A percentile compares a stretch with the other conserved stretches of the same genome.
These are phyloP conservation scores for Sphenodon punctatus DNA, from an alignment of 2,797 vertebrate genomes.

Conservation along the genomic window DNA sequence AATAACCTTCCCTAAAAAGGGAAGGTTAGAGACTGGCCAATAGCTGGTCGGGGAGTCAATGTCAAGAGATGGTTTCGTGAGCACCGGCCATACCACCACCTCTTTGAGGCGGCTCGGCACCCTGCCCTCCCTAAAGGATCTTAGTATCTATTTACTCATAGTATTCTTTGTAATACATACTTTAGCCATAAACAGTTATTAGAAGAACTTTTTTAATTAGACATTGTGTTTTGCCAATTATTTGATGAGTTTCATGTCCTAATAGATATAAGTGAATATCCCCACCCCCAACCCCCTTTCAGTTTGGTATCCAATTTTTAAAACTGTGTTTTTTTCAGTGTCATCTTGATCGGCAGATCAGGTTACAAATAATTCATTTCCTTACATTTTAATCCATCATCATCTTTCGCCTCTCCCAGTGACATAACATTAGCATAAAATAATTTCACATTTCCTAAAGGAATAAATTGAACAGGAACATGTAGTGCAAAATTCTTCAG, in stretches of 20 bases:
- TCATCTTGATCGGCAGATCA: neutral
- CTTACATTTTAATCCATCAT: neutral
- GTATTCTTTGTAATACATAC: neutral
- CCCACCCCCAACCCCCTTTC: neutral
- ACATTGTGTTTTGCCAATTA: neutral
- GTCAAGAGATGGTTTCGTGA: too few species aligned
- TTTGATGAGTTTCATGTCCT: neutral
- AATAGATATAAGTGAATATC: neutral
- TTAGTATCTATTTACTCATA: neutral
- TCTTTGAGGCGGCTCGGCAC: too few species aligned
- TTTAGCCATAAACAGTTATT: neutral
- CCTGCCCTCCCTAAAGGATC: too few species aligned
- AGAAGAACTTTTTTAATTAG: neutral
- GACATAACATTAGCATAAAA: neutral
- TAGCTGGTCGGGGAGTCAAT: too few species aligned
- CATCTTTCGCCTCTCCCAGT: neutral
- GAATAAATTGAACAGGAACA: accelerated
- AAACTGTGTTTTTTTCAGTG: neutral
- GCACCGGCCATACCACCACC: too few species aligned
- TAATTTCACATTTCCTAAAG: neutral
- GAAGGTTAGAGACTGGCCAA: too few species aligned
- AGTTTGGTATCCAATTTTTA: neutral
- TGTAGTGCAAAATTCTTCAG: neutral
- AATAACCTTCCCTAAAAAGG: too few species aligned
- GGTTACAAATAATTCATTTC: neutral